A percentile compares a stretch with the other conserved stretches of the same genome.
Conservation (phyloP, 2,797 vertebrate genomes). For the Masticophis lateralis region DNA sequence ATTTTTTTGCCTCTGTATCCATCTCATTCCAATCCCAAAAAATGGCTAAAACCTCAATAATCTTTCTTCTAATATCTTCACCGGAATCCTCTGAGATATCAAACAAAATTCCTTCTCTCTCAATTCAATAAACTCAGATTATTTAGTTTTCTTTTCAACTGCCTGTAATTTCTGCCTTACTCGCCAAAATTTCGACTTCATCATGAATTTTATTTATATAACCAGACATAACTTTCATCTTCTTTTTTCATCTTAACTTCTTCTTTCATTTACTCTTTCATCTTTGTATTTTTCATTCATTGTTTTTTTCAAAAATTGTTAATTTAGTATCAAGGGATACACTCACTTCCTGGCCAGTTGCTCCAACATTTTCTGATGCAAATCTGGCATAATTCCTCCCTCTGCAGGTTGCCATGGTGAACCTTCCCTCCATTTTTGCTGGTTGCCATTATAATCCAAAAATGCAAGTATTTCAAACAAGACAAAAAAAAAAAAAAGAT, state of each 20-base stretch:
- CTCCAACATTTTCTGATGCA: neutral
- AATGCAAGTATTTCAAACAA: too few relatives aligned
- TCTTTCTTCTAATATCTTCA: neutral
- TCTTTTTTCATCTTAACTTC: neutral
- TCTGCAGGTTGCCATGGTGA: neutral
- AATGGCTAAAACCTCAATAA: neutral
- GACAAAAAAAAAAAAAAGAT: too few relatives aligned
- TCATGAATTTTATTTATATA: neutral
- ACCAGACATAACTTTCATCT: neutral
- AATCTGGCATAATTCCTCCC: neutral
- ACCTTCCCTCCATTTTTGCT: neutral
- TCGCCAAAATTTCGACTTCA: neutral
- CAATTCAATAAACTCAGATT: neutral
- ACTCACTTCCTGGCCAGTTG: neutral
- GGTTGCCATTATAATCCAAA: too few relatives aligned
- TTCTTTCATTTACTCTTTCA: neutral
- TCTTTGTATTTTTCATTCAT: neutral
- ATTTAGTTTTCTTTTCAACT: neutral
- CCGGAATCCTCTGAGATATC: neutral
- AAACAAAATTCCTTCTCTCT: neutral
- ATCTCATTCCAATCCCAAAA: neutral
- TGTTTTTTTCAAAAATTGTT: neutral
- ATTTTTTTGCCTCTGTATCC: neutral
- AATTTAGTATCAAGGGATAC: neutral
- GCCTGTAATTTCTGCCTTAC: neutral